phyloP scores from a whole-genome alignment of 2,113 vertebrate genomes.

The Leucopternis melanops region DNA sequence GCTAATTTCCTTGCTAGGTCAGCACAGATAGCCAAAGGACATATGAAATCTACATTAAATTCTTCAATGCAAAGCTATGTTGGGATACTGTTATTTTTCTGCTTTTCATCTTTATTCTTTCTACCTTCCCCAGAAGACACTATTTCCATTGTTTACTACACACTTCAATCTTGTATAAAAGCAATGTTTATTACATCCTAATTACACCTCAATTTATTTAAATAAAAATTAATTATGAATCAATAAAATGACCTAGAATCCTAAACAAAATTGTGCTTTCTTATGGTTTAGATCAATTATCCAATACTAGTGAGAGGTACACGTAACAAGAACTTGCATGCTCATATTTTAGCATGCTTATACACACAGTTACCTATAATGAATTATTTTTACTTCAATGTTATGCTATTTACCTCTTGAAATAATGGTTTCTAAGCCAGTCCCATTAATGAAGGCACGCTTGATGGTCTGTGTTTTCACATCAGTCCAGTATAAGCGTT shows the following conservation, averaged over 20 bases:
- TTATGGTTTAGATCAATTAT: background rate
- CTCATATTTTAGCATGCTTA: background rate
- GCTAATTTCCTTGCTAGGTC: background rate
- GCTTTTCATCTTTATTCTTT: background rate
- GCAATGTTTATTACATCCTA: background rate
- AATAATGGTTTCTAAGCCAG: slow-evolving; percentile 91
- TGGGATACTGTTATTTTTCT: background rate
- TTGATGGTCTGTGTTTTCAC: slow-evolving; percentile 97
- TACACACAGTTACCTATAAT: background rate
- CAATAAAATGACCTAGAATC: background rate
- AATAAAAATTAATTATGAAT: background rate
- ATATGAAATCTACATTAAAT: background rate
- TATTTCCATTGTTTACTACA: background rate
- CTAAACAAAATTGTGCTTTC: background rate
- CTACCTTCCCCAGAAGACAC: background rate
- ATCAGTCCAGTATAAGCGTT: slow-evolving; percentile 96
- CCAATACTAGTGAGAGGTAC: background rate
- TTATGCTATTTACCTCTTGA: slow-evolving; percentile 80
- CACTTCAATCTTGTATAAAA: background rate
- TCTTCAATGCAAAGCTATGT: background rate
- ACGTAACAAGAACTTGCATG: fast-evolving
- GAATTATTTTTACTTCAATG: background rate
- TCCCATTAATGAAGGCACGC: slow-evolving; percentile 94
- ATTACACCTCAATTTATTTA: background rate
- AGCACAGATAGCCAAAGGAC: background rate